phyloP scores from a whole-genome alignment of 2,113 vertebrate species.

The Budorcas taxicolor region DNA sequence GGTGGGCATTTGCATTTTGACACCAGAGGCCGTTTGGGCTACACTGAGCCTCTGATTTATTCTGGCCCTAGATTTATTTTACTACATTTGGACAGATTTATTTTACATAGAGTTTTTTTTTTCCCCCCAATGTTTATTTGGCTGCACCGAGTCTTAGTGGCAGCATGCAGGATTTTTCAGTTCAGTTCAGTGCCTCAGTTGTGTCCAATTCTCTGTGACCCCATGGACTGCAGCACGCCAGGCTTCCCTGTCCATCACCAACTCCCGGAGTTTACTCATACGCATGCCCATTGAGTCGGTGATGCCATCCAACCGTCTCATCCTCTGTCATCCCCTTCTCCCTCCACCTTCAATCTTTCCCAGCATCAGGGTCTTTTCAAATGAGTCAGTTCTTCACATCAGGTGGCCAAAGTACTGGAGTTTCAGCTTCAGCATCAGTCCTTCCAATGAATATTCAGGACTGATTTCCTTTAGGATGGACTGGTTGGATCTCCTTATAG shows the following conservation, averaged over 20 bases:
- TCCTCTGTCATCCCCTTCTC: neutral
- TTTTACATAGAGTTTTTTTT: neutral
- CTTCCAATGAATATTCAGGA: neutral
- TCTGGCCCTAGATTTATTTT: neutral
- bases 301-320: neutral
- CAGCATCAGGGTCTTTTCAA: neutral
- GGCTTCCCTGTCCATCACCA: neutral
- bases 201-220: neutral
- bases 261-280: neutral
- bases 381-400: neutral
- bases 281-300: neutral
- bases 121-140: neutral
- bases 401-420: neutral
- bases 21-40: slow-evolving; percentile 6
- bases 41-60: neutral
- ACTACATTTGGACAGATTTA: neutral
- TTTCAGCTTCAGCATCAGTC: neutral
- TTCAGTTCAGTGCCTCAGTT: neutral
- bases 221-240: neutral
- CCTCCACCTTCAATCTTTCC: neutral
- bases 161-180: neutral
- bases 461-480: neutral
- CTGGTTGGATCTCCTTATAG: neutral
- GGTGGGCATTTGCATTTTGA: slow-evolving; percentile 17
- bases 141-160: neutral